Evolutionary conservation across 2,113 vertebrate species (phyloP), one percentile per base, ranked within the genome.

Genomic region (Ia io): DNA sequence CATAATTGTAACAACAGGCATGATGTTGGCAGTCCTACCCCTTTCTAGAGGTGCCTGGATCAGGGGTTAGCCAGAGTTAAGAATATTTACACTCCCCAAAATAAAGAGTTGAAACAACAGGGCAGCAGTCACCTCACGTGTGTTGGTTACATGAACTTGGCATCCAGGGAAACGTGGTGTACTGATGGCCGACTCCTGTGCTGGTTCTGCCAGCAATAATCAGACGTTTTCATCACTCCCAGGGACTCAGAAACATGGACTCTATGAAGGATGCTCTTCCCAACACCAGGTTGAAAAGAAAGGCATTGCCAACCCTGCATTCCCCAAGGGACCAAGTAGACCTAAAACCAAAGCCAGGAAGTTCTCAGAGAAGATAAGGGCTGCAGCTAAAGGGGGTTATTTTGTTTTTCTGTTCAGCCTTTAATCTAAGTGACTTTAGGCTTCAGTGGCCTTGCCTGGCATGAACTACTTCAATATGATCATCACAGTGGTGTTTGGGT

Each of bases 41-140:
- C 90, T 88, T 97, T 92, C 83, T 35, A 30, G 90, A 97, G 93
- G 95, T 91, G 74, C 42, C n/a, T 53, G 73, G 95, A 96, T 92
- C 70, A 73, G 59, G 4, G 85, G 56, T 95, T 90, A 94, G 78
- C 30, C 30, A 79, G 53, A 89, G 93, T 85, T 96, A 93, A 92
- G 94, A 97, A 90, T 95, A 94, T 95, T 97, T 92, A 96, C 70
- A 88, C 88, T 95, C 70, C 93, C 71, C 88, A 88, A 94, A 73
- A 95, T 96, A 93, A 97, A 97, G 92, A 85, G 85, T 94, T 96
- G 91, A 70, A 80, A 88, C 94, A 94, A 95, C 92, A 87, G 95
- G 90, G 77, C 93, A 96, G 73, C 84, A 49, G 93, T 84, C 44
- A 95, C 35, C 95, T 93, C 84, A 96, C 63, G 77, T 65, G 96